These are phyloP conservation scores for Aphelocoma coerulescens DNA, from an alignment of 2,113 vertebrate species.

Conservation along the genomic window DNA sequence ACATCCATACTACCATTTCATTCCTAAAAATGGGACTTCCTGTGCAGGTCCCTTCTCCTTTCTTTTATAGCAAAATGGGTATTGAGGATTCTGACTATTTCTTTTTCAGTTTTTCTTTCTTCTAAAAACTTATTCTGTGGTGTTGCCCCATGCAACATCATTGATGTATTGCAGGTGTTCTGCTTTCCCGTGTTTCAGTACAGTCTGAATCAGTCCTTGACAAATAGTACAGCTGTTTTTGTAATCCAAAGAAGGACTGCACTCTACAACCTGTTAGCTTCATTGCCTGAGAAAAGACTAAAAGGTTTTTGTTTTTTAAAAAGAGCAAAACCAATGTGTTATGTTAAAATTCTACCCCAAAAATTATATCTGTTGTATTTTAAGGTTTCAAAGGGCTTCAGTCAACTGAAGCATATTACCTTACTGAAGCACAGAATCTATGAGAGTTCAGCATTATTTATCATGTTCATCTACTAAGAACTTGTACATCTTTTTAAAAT, in stretches of 20 bases:
- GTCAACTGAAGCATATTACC: not conserved
- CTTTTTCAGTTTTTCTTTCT: not conserved
- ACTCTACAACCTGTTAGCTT: not conserved
- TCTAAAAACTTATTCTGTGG: not conserved
- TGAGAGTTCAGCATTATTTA: not conserved
- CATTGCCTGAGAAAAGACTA: not conserved
- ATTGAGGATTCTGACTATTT: not conserved
- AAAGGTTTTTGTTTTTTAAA: not conserved
- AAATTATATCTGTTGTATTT: not conserved
- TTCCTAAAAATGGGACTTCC: not conserved
- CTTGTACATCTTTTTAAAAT: not conserved
- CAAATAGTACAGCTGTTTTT: not conserved
- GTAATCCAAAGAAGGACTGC: not conserved
- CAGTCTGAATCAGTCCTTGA: not conserved
- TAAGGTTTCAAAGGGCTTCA: not conserved
- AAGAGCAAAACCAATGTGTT: not conserved
- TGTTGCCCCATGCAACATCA: accelerated
- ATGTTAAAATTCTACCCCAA: not conserved
- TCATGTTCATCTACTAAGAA: not conserved
- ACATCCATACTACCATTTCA: not conserved
- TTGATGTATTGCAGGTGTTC: not conserved
- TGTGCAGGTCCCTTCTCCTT: not conserved
- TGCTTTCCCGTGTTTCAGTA: not conserved
- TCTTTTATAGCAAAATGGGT: not conserved
- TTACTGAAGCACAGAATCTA: not conserved